Evolutionary conservation across 2,888 invertebrate species (phyloP).

Genomic region (Catocala nupta): DNA sequence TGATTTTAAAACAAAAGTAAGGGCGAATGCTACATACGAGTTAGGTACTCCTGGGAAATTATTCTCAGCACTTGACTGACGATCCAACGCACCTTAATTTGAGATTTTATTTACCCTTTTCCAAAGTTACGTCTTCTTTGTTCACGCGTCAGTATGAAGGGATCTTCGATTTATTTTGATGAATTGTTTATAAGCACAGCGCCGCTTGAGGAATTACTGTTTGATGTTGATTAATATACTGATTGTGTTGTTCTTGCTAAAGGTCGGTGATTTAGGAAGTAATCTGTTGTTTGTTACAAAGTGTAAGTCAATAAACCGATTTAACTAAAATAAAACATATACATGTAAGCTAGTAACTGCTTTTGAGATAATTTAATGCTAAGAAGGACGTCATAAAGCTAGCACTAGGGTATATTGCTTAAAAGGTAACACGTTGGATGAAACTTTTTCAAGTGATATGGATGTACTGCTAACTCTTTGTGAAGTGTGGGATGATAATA

Average conservation of each 20-base stretch:
- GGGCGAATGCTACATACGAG: background rate
- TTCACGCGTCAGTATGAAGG: slow-evolving; percentile 21
- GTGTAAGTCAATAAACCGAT: background rate
- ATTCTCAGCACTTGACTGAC: slow-evolving; percentile 38
- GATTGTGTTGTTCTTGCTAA: background rate
- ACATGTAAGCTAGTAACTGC: too few relatives aligned
- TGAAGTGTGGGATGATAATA: too few relatives aligned
- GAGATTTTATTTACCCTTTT: slow-evolving; percentile 41
- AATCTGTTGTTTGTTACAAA: background rate
- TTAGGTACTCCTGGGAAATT: slow-evolving; percentile 42
- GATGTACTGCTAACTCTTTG: too few relatives aligned
- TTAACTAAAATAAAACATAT: too few relatives aligned
- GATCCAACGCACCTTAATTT: slow-evolving; percentile 33
- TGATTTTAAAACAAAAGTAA: slow-evolving; percentile 1
- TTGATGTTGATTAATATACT: background rate
- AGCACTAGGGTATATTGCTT: too few relatives aligned
- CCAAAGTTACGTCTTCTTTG: slow-evolving; percentile 26
- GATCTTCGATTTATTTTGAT: slow-evolving; percentile 25
- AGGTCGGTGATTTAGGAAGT: background rate
- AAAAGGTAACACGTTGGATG: too few relatives aligned
- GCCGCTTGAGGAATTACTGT: slow-evolving; percentile 1
- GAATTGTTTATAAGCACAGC: slow-evolving; percentile 20
- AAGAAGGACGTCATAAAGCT: too few relatives aligned
- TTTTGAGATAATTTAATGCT: too few relatives aligned
- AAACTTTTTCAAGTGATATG: too few relatives aligned